phyloP scores from a whole-genome alignment of 2,888 invertebrate genomes.

The Leistus spinibarbis region DNA sequence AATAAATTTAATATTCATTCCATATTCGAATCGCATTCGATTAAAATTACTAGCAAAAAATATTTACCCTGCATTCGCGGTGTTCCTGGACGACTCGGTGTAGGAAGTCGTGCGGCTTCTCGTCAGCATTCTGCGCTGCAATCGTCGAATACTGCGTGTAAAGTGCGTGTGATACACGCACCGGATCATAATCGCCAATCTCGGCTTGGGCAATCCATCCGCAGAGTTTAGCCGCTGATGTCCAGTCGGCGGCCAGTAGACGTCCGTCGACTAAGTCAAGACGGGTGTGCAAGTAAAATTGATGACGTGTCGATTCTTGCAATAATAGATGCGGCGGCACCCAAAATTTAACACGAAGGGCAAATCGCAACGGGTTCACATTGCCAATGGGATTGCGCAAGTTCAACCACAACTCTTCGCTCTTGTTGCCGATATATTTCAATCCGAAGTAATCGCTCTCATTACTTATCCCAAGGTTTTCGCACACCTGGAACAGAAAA shows the following conservation, averaged over 20 bases:
- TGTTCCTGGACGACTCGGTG: slow-evolving; percentile 69
- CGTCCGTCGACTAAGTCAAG: slow-evolving; percentile 77
- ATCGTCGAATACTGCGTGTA: slow-evolving; percentile 70
- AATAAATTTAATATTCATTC: neutral
- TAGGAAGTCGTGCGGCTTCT: slow-evolving; percentile 67
- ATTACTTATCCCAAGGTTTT: slow-evolving; percentile 79
- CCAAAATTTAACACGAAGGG: slow-evolving; percentile 86
- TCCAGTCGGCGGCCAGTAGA: slow-evolving; percentile 72
- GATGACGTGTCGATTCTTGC: slow-evolving; percentile 81
- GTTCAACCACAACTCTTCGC: slow-evolving; percentile 86
- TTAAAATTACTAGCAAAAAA: neutral
- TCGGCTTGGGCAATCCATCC: slow-evolving; percentile 81
- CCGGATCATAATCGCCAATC: slow-evolving; percentile 70
- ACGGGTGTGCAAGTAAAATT: slow-evolving; percentile 85
- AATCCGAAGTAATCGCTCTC: slow-evolving; percentile 90
- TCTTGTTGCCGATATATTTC: slow-evolving; percentile 64
- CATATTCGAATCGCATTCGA: neutral
- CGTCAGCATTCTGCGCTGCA: slow-evolving; percentile 62
- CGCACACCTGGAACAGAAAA: slow-evolving; percentile 72
- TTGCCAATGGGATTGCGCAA: slow-evolving; percentile 79
- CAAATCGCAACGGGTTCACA: slow-evolving; percentile 67
- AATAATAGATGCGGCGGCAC: slow-evolving; percentile 86
- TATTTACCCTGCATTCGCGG: slow-evolving; percentile 53
- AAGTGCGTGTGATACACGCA: slow-evolving; percentile 64
- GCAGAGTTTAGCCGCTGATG: slow-evolving; percentile 71